Conservation (phyloP, 1,140 invertebrate species). For the Batillaria attramentaria region DNA sequence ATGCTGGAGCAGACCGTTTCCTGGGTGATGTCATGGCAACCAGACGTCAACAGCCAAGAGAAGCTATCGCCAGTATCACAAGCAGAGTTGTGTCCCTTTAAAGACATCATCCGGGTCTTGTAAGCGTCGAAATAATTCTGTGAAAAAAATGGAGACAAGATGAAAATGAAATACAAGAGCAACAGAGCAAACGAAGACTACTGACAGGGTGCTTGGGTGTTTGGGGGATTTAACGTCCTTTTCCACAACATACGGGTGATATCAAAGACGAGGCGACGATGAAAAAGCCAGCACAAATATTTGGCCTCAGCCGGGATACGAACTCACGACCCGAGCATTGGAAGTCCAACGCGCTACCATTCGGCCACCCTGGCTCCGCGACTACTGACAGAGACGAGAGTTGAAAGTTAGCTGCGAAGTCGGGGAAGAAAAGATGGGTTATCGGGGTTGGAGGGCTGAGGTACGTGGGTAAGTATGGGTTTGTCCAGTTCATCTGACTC, state of each 20-base stretch:
- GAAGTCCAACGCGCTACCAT: background rate
- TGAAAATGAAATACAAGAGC: background rate
- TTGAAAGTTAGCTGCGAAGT: background rate
- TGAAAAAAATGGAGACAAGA: background rate
- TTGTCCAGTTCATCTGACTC: background rate
- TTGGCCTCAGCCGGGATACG: no score
- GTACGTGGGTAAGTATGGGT: background rate
- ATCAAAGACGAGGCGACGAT: no score
- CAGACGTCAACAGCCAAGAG: background rate
- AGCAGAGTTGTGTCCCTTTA: no score
- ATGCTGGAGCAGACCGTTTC: conserved; percentile 13
- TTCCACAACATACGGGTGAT: no score
- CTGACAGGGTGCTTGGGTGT: no score
- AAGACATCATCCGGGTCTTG: background rate
- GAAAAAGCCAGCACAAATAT: no score
- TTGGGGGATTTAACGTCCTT: no score
- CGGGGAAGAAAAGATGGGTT: background rate
- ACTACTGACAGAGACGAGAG: background rate
- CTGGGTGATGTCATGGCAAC: background rate
- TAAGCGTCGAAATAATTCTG: background rate
- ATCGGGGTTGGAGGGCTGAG: background rate
- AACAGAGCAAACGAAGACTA: no score
- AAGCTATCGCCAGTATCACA: background rate
- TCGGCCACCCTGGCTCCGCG: background rate
- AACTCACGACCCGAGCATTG: no score